Conservation (phyloP, 1,140 invertebrate species). For the Phymastichus coffea region DNA sequence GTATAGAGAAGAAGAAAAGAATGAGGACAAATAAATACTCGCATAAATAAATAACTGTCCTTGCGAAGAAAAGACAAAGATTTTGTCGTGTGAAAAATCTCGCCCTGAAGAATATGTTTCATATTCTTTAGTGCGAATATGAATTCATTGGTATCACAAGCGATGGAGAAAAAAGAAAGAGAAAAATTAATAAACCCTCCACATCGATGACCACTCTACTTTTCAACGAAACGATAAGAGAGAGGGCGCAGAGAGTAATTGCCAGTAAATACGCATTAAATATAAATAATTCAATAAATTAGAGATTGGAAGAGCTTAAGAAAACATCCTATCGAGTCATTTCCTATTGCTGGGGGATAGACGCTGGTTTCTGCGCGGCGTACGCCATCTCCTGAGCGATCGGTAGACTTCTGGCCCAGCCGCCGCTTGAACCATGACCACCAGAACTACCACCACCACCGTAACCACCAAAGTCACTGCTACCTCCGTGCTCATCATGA, state of each 20-base stretch:
- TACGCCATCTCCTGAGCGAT: conserved; percentile 73
- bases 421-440: conserved; percentile 61
- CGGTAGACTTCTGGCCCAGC: conserved; percentile 65
- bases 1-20: too few relatives aligned
- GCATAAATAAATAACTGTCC: too few relatives aligned
- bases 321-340: conserved; percentile 33
- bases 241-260: conserved; percentile 7
- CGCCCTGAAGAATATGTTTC: too few relatives aligned
- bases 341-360: too few relatives aligned
- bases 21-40: too few relatives aligned
- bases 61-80: too few relatives aligned
- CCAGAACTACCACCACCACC: conserved; percentile 59
- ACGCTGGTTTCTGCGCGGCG: conserved; percentile 65
- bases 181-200: too few relatives aligned
- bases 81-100: too few relatives aligned
- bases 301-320: conserved; percentile 27
- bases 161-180: too few relatives aligned
- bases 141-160: too few relatives aligned
- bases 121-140: too few relatives aligned
- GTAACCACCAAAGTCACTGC: conserved; percentile 59
- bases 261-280: conserved; percentile 5
- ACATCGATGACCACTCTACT: too few relatives aligned
- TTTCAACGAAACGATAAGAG: background rate
- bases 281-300: conserved; percentile 12
- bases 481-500: conserved; percentile 64